Percentiles rank a stretch among this genome's conserved stretches.
Evolutionary conservation across 1,140 invertebrate species (phyloP).

Genomic region (Temnothorax longispinosus): DNA sequence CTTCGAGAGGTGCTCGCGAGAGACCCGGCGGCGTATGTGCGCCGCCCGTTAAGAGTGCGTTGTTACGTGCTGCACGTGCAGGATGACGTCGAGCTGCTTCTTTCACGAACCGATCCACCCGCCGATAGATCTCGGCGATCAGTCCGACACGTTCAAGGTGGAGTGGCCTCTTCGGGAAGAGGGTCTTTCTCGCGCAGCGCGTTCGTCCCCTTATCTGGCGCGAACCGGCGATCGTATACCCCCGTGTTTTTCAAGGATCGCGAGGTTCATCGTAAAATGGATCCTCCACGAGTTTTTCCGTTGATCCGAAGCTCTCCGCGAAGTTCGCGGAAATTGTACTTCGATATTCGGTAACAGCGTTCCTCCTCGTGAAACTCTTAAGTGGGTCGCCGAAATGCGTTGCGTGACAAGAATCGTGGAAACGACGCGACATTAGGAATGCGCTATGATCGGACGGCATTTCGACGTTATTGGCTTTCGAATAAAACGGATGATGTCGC

Average conservation of each 20-base stretch:
- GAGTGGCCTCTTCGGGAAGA: slow-evolving; percentile 17
- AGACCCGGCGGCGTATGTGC: slow-evolving; percentile 40
- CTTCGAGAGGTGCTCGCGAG: not conserved
- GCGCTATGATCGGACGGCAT: not conserved
- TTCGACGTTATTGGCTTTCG: not conserved
- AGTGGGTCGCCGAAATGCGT: not conserved
- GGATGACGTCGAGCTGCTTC: slow-evolving; percentile 88
- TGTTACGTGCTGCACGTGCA: slow-evolving; percentile 41
- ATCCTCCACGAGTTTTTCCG: not conserved
- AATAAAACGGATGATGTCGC: not conserved
- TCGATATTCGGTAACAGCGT: not conserved
- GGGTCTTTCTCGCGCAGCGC: not conserved
- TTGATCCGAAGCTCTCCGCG: not conserved
- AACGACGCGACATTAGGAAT: not conserved
- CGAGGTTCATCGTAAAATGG: not conserved
- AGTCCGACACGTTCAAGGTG: slow-evolving; percentile 93
- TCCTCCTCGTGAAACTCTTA: not conserved
- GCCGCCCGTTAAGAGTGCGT: slow-evolving; percentile 25
- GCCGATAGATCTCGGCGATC: slow-evolving; percentile 91
- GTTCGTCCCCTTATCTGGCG: not conserved
- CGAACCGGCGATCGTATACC: not conserved
- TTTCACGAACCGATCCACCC: slow-evolving; percentile 90
- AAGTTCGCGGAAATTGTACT: not conserved
- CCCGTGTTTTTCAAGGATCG: not conserved
- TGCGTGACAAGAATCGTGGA: slow-evolving; percentile 4